phyloP scores from a whole-genome alignment of 2,888 invertebrate genomes.

The Craniophora ligustri region DNA sequence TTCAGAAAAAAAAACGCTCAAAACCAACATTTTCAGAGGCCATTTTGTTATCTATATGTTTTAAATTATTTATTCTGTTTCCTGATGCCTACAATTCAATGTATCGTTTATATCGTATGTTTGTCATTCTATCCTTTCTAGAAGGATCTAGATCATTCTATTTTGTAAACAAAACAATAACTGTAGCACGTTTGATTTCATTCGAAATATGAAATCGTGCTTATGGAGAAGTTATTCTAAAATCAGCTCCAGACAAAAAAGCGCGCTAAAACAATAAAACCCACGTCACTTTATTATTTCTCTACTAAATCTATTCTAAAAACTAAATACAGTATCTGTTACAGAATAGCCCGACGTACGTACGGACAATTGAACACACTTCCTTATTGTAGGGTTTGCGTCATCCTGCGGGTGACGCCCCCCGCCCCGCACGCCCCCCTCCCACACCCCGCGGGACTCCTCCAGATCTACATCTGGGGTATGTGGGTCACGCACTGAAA shows the following conservation, averaged over 20 bases:
- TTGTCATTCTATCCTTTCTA: no score
- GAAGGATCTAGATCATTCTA: no score
- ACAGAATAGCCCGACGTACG: slow-evolving; percentile 62
- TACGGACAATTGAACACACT: slow-evolving; percentile 77
- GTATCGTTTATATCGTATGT: not conserved
- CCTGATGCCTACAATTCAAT: not conserved
- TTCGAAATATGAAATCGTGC: no score
- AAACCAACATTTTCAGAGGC: slow-evolving; percentile 14
- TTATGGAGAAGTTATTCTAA: no score
- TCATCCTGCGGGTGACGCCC: slow-evolving; percentile 61
- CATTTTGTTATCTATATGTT: not conserved
- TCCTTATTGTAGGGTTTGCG: slow-evolving; percentile 79
- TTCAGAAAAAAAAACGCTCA: slow-evolving; percentile 5
- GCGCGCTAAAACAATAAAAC: no score
- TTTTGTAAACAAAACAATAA: no score
- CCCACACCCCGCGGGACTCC: slow-evolving; percentile 23
- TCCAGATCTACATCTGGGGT: slow-evolving; percentile 30
- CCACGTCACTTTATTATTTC: not conserved
- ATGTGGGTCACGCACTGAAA: slow-evolving; percentile 26
- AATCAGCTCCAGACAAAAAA: no score
- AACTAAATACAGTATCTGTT: not conserved
- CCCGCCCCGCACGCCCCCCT: slow-evolving; percentile 3
- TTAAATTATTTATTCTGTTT: not conserved
- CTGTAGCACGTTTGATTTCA: no score
- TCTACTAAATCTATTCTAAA: not conserved